These are phyloP conservation scores for Eulithis prunata DNA, from an alignment of 2,888 invertebrate species.

Conservation along the genomic window DNA sequence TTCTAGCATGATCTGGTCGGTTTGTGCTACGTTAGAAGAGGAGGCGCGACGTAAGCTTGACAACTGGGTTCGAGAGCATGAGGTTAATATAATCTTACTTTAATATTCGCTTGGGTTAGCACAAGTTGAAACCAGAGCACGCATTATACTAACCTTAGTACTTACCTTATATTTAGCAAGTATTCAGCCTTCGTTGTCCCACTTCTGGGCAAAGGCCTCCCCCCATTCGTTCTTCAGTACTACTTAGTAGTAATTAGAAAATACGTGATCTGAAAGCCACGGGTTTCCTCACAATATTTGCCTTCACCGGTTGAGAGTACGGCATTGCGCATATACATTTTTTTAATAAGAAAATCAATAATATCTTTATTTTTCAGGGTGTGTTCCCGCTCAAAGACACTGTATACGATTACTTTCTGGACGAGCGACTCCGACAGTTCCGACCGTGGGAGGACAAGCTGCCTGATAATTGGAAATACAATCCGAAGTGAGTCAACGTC, in stretches of 20 bases:
- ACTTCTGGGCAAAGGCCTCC: too few species aligned
- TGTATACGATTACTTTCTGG: conserved; percentile 95
- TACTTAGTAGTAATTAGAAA: too few species aligned
- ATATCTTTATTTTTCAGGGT: conserved; percentile 56
- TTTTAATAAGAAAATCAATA: background rate
- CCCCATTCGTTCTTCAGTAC: too few species aligned
- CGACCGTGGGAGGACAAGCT: conserved; percentile 92
- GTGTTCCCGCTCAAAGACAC: conserved; percentile 94
- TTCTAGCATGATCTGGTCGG: conserved; percentile 91
- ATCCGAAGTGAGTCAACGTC: conserved; percentile 78
- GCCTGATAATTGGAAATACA: conserved; percentile 89
- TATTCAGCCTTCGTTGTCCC: too few species aligned
- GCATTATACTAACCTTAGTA: too few species aligned
- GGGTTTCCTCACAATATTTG: too few species aligned
- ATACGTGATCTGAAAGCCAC: too few species aligned
- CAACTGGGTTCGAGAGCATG: conserved; percentile 90
- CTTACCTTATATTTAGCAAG: too few species aligned
- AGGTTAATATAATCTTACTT: conserved; percentile 51
- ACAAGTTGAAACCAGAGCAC: too few species aligned
- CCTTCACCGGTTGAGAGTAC: too few species aligned
- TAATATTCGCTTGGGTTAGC: too few species aligned
- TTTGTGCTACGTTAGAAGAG: conserved; percentile 92
- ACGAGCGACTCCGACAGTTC: conserved; percentile 87
- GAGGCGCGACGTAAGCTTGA: conserved; percentile 91
- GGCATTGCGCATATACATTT: too few species aligned